Conservation (phyloP, 1,140 invertebrate species). For the Eurosta solidaginis region DNA sequence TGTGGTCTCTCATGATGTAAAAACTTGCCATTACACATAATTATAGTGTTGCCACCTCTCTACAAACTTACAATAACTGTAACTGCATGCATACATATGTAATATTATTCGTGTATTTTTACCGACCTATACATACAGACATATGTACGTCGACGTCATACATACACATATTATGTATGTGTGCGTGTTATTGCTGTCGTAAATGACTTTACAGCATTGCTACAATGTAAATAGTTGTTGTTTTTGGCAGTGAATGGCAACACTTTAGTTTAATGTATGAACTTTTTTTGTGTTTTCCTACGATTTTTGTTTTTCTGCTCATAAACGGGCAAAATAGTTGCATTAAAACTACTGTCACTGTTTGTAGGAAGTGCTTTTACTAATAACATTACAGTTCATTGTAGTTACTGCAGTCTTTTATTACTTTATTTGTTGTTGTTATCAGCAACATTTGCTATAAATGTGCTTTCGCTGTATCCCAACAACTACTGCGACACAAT, state of each 20-base stretch:
- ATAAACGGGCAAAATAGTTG: background rate
- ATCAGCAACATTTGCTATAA: slow-evolving; percentile 11
- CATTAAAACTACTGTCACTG: slow-evolving; percentile 6
- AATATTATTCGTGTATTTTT: no score
- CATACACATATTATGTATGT: no score
- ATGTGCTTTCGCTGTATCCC: background rate
- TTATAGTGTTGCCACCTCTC: slow-evolving; percentile 21
- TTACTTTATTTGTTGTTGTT: background rate
- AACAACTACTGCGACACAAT: background rate
- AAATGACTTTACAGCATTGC: background rate
- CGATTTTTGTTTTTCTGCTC: background rate
- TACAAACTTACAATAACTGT: background rate
- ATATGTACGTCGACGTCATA: no score
- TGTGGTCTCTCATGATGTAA: background rate
- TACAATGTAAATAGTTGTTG: background rate
- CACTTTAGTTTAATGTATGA: background rate
- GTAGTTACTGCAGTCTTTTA: background rate
- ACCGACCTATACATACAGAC: no score
- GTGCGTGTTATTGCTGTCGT: background rate
- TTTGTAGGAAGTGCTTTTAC: background rate
- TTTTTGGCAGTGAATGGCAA: slow-evolving; percentile 14
- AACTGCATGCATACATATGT: background rate
- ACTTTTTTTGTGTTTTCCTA: background rate
- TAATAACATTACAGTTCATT: background rate
- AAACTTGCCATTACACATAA: slow-evolving; percentile 6